Percentiles rank a stretch among this genome's conserved stretches.
Evolutionary conservation across 2,888 invertebrate genomes (phyloP).

Genomic region (Panorpa germanica): DNA sequence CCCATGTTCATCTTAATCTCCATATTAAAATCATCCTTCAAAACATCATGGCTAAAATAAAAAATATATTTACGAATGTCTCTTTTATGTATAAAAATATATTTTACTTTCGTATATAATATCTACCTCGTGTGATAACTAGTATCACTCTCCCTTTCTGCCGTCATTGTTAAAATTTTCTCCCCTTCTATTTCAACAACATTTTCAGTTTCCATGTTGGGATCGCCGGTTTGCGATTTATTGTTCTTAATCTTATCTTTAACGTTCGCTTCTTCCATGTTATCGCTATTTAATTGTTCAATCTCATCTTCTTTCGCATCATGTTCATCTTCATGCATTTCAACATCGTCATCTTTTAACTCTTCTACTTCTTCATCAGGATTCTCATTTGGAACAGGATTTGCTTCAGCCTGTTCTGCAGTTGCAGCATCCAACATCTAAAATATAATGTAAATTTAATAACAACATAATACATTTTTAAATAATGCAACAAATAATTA

Average conservation of each 20-base stretch:
- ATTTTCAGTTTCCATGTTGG: constrained; percentile 26
- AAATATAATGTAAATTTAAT: constrained; percentile 9
- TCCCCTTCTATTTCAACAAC: constrained; percentile 60
- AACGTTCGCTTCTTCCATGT: constrained; percentile 24
- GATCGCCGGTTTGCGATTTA: constrained; percentile 23
- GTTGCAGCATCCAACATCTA: constrained; percentile 55
- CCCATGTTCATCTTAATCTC: no score
- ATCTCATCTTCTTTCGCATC: constrained; percentile 18
- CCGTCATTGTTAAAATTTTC: constrained; percentile 39
- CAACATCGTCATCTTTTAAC: constrained; percentile 31
- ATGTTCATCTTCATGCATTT: constrained; percentile 27
- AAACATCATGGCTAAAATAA: background rate
- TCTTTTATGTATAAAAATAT: background rate
- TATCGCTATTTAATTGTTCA: constrained; percentile 27
- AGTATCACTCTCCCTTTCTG: constrained; percentile 49
- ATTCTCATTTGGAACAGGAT: constrained; percentile 43
- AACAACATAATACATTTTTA: background rate
- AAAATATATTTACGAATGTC: background rate
- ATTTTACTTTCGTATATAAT: background rate
- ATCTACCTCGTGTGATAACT: constrained; percentile 54
- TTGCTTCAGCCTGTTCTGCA: constrained; percentile 62
- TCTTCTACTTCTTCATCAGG: constrained; percentile 37
- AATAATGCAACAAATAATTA: constrained; percentile 5
- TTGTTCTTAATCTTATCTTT: constrained; percentile 27
- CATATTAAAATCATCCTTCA: constrained; percentile 2